A percentile compares a stretch with the other conserved stretches of the same genome.
Evolutionary conservation across 2,888 invertebrate genomes (phyloP).

Genomic region (Drosophila austrosaltans): DNA sequence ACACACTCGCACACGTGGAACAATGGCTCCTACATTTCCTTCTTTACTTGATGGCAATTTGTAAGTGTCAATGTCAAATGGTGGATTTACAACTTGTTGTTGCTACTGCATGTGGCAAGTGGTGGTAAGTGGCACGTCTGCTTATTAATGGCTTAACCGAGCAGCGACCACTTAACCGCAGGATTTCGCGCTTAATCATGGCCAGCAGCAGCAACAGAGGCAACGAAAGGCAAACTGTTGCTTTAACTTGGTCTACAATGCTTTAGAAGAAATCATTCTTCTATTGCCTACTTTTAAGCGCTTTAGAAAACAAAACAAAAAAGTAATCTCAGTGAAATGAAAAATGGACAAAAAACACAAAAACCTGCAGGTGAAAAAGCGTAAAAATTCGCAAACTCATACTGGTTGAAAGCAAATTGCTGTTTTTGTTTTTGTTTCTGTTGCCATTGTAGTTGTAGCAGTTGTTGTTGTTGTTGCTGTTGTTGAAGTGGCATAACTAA

Average conservation of each 20-base stretch:
- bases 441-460: neutral
- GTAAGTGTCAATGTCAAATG: constrained; percentile 44
- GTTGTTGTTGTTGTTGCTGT: constrained; percentile 24
- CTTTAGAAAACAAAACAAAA: constrained; percentile 13
- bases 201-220: constrained; percentile 10
- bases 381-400: constrained; percentile 6
- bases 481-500: constrained; percentile 60
- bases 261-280: constrained; percentile 13
- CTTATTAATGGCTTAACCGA: constrained; percentile 46
- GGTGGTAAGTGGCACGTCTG: constrained; percentile 50
- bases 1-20: neutral
- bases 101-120: constrained; percentile 24
- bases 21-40: constrained; percentile 8
- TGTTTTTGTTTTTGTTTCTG: neutral
- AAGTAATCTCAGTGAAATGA: constrained; percentile 31
- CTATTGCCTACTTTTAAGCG: constrained; percentile 47
- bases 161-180: constrained; percentile 2
- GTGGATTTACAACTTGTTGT: constrained; percentile 40
- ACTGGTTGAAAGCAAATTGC: constrained; percentile 52
- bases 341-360: neutral
- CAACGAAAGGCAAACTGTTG: constrained; percentile 30
- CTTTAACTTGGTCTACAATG: constrained; percentile 13
- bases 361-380: constrained; percentile 5
- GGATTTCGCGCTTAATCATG: constrained; percentile 22
- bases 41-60: constrained; percentile 44